Evolutionary conservation across 2,797 vertebrate species (phyloP), one percentile per base, ranked within the genome.

Genomic region (Gymnoscopelus braueri): DNA sequence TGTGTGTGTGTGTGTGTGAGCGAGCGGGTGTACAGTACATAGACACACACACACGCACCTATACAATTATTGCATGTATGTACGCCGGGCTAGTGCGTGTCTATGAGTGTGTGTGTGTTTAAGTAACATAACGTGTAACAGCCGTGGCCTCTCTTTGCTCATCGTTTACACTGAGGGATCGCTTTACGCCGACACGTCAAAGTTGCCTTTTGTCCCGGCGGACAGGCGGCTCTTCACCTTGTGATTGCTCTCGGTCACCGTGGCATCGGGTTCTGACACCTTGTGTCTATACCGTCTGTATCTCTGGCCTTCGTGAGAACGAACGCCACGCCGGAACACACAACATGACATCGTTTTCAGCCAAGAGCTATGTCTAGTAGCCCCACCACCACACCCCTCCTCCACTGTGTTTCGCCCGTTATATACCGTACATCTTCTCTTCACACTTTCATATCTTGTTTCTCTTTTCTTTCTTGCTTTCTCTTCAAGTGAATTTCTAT

Each of bases 331-430:
- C 53, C 15, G 54, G 55, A 75, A 77, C 65, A 84, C 65, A 84
- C 39, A 75, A 79, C 65, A 64, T 82, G 75, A 82, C 75, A 76
- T 78, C 63, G 39, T 44, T 19, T 19, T 80, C 71, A 71, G 86
- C 89, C 87, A 81, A 87, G 74, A 84, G 78, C 82, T 88, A 86
- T 87, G 84, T 88, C 89, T 84, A 84, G 78, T 78, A 85, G 78
- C 19, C 1, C 19, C 19, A 19, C 72, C 81, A 88, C 78, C 87
- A 85, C 75, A 4, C 74, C 69, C 26, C 57, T 82, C 80, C 13
- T 5, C 32, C 32, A 44, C 39, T 60, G 54, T 70, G 32, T 75
- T 80, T 71, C n/a, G 61, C 6, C 19, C 39, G 6, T 9, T 44
- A 9, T 9, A 8, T 44, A 44, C 39, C 8, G 8, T 8, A 19